Conservation (phyloP, 2,888 invertebrate species). For the Lampropteryx suffumata region DNA sequence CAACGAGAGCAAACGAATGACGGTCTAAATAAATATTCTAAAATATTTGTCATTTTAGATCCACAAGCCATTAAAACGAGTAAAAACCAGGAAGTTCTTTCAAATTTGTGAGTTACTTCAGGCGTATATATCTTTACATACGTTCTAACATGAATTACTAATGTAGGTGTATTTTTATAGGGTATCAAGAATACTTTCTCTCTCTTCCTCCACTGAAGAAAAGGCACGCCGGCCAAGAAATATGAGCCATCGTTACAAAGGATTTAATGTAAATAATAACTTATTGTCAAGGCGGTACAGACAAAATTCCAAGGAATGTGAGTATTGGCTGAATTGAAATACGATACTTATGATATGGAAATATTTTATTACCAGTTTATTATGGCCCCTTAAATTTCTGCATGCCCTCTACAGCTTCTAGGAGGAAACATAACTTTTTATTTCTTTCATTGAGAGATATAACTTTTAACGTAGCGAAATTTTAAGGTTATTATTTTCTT, state of each 20-base stretch:
- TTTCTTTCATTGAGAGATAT: background rate
- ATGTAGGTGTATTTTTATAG: conserved; percentile 38
- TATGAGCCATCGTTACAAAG: conserved; percentile 45
- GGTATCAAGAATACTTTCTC: conserved; percentile 47
- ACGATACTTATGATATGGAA: conserved; percentile 15
- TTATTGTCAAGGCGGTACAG: conserved; percentile 40
- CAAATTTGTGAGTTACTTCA: conserved; percentile 57
- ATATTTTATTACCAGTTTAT: conserved; percentile 25
- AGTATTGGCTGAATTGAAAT: conserved; percentile 33
- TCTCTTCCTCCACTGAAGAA: conserved; percentile 34
- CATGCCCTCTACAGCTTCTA: background rate
- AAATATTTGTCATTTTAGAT: conserved; percentile 57
- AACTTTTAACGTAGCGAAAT: too few species aligned
- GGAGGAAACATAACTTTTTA: background rate
- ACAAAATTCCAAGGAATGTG: conserved; percentile 52
- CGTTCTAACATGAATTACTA: conserved; percentile 7
- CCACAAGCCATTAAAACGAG: conserved; percentile 45
- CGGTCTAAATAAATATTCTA: conserved; percentile 48
- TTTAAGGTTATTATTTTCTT: too few species aligned
- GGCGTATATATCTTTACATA: too few species aligned
- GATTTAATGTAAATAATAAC: conserved; percentile 42
- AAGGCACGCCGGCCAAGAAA: conserved; percentile 28
- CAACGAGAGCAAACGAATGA: conserved; percentile 9
- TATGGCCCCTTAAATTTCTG: conserved; percentile 8
- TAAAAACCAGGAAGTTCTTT: conserved; percentile 42